Evolutionary conservation across 1,140 invertebrate species (phyloP).

Genomic region (Danaus plexippus): DNA sequence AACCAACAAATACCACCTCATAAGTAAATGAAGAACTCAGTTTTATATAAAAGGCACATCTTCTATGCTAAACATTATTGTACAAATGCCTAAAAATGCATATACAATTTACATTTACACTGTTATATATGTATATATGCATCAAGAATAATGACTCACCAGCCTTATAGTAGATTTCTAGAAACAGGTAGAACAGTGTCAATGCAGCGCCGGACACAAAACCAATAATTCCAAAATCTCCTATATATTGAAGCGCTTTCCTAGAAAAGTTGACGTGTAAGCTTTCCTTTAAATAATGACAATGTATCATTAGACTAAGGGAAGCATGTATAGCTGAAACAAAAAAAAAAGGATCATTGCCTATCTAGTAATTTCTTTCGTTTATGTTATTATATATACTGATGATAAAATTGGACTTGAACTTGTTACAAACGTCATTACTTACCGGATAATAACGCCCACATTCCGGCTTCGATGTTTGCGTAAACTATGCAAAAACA

Average conservation of each 20-base stretch:
- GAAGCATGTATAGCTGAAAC: slow-evolving; percentile 48
- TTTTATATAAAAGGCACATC: no score
- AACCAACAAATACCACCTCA: slow-evolving; percentile 18
- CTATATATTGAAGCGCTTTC: slow-evolving; percentile 50
- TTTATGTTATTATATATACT: slow-evolving; percentile 4
- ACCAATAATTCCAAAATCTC: slow-evolving; percentile 57
- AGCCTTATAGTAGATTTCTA: slow-evolving; percentile 52
- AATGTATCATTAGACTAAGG: slow-evolving; percentile 48
- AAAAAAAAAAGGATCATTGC: background rate
- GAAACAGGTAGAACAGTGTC: slow-evolving; percentile 50
- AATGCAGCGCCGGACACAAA: slow-evolving; percentile 48
- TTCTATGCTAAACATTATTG: no score
- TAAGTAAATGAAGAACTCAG: no score
- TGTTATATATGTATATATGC: background rate
- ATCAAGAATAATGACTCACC: slow-evolving; percentile 31
- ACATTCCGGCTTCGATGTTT: slow-evolving; percentile 61
- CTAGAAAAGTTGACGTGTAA: slow-evolving; percentile 59
- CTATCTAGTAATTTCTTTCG: slow-evolving; percentile 2
- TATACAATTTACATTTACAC: no score
- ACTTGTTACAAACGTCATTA: slow-evolving; percentile 13
- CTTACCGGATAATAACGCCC: slow-evolving; percentile 59
- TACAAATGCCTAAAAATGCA: no score
- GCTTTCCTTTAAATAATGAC: slow-evolving; percentile 50
- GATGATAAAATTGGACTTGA: background rate
- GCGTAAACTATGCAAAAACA: slow-evolving; percentile 62